Evolutionary conservation across 2,797 vertebrate genomes (phyloP).

Genomic region (Xenentodon cancila): DNA sequence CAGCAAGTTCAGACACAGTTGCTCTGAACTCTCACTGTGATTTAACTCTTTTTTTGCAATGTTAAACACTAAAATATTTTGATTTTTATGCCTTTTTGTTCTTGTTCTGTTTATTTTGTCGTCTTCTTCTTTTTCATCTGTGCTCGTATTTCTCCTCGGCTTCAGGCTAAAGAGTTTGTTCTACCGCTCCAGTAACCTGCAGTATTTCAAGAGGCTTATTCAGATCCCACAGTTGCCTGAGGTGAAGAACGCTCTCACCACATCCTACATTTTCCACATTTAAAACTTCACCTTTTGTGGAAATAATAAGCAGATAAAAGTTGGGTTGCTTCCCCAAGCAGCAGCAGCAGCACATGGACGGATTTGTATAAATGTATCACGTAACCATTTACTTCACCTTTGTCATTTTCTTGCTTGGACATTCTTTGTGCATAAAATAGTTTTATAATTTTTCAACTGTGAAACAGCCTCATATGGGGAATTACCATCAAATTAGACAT

Average conservation of each 20-base stretch:
- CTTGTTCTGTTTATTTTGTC: background rate
- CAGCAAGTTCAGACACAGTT: conserved; percentile 17
- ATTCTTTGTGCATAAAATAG: too few species aligned
- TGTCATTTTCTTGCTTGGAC: too few species aligned
- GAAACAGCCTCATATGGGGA: too few species aligned
- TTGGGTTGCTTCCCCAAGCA: too few species aligned
- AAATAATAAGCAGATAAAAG: too few species aligned
- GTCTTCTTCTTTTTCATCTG: background rate
- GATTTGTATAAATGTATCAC: too few species aligned
- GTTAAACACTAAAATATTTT: too few species aligned
- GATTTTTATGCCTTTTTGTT: too few species aligned
- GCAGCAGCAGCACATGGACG: too few species aligned
- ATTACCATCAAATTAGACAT: too few species aligned
- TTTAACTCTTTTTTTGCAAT: background rate
- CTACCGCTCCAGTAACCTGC: conserved; percentile 97
- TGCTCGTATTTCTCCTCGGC: conserved; percentile 2
- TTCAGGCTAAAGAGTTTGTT: conserved; percentile 95
- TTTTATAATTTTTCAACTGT: too few species aligned
- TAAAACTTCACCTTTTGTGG: background rate
- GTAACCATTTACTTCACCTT: too few species aligned
- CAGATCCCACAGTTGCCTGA: conserved; percentile 98
- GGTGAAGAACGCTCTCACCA: conserved; percentile 77
- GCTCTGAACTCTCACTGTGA: conserved; percentile 1
- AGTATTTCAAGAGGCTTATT: conserved; percentile 98
- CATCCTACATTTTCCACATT: background rate